Evolutionary conservation across 1,140 invertebrate species (phyloP).

Genomic region (Sarcophaga peregrina): DNA sequence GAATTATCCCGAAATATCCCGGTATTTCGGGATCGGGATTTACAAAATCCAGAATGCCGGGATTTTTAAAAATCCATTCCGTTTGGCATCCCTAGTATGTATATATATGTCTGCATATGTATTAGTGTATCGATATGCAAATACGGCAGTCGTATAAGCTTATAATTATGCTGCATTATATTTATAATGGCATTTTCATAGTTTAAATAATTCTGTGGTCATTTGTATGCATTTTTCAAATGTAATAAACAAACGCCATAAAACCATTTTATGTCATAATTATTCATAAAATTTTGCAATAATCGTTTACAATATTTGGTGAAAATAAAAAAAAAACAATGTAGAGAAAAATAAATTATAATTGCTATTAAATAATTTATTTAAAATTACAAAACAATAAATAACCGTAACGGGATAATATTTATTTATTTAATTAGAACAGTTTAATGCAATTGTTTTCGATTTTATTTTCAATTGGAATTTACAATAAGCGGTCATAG

Average conservation of each 20-base stretch:
- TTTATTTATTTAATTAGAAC: no score
- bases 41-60: no score
- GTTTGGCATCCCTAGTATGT: neutral
- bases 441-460: no score
- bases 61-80: neutral
- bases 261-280: neutral
- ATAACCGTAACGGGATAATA: neutral
- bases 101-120: neutral
- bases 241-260: neutral
- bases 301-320: neutral
- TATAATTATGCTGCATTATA: slow-evolving; percentile 2
- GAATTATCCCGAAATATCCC: no score
- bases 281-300: neutral
- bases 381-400: neutral
- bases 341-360: neutral
- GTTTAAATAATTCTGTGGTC: neutral
- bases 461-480: no score
- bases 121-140: neutral
- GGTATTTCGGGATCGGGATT: no score
- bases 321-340: no score
- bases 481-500: no score
- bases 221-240: neutral
- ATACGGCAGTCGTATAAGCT: no score
- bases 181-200: neutral
- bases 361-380: neutral